Conservation (phyloP, 2,888 invertebrate species). For the Prenolepis imparis region DNA sequence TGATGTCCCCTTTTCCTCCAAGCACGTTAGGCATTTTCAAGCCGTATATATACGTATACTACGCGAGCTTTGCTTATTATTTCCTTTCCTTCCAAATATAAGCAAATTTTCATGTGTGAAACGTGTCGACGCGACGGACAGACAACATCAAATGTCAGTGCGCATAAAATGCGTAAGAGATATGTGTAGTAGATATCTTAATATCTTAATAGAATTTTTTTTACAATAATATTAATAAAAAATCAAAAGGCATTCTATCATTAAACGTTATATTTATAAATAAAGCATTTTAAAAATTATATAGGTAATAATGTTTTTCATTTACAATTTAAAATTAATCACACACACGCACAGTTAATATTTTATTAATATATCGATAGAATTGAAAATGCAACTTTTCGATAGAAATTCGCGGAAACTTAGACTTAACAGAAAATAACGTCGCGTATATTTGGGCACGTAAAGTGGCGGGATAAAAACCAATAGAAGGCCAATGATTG, state of each 20-base stretch:
- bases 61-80: conserved; percentile 73
- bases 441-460: conserved; percentile 50
- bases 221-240: not conserved
- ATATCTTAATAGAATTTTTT: not conserved
- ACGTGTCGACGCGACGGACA: conserved; percentile 22
- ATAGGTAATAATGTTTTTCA: not conserved
- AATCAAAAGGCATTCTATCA: not conserved
- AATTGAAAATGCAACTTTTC: not conserved
- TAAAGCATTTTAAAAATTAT: not conserved
- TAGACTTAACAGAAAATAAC: conserved; percentile 25
- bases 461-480: conserved; percentile 59
- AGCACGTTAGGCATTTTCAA: conserved; percentile 82
- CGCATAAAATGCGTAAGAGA: not conserved
- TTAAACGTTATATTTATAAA: not conserved
- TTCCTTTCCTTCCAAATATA: conserved; percentile 75
- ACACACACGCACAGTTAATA: no score
- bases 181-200: not conserved
- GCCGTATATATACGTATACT: conserved; percentile 43
- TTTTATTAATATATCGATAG: not conserved
- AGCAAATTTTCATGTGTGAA: conserved; percentile 77
- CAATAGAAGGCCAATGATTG: conserved; percentile 84
- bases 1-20: conserved; percentile 78
- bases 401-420: not conserved
- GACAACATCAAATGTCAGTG: conserved; percentile 54
- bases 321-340: not conserved